Percentiles rank a stretch among this genome's conserved stretches.
Conservation (phyloP, 2,113 vertebrate genomes). For the Lamprologus ornatipinnis region DNA sequence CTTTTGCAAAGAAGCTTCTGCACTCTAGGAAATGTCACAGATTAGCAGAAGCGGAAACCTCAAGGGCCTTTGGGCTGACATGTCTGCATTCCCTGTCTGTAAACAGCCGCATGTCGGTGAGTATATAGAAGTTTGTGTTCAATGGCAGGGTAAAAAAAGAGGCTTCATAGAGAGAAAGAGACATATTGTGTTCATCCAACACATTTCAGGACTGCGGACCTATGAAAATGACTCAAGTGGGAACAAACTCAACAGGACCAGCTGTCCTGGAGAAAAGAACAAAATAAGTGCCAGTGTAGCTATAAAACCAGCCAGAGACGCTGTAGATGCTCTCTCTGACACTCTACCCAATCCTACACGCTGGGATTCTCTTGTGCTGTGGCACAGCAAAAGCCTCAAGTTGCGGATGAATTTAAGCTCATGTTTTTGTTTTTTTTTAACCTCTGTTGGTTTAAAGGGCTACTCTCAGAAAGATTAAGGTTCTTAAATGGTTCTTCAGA, state of each 20-base stretch:
- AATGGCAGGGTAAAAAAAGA: neutral
- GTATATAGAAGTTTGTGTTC: neutral
- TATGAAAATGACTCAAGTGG: neutral
- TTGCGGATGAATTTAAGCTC: neutral
- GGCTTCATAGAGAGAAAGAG: neutral
- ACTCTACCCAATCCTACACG: neutral
- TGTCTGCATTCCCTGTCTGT: neutral
- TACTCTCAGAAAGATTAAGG: neutral
- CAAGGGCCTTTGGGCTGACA: neutral
- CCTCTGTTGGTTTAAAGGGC: neutral
- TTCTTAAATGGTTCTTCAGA: neutral
- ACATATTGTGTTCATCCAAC: neutral
- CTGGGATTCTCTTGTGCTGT: neutral
- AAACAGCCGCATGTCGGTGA: neutral
- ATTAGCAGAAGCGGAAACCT: neutral
- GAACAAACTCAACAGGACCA: neutral
- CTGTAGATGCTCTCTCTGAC: slow-evolving; percentile 5
- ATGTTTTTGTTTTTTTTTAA: neutral
- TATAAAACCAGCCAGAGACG: neutral
- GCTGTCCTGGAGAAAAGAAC: neutral
- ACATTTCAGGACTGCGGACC: neutral
- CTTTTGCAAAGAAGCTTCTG: neutral
- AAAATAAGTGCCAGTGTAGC: neutral
- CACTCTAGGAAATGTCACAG: neutral
- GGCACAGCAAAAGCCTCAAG: neutral